Evolutionary conservation across 2,113 vertebrate species (phyloP).

Genomic region (Macrotis lagotis): DNA sequence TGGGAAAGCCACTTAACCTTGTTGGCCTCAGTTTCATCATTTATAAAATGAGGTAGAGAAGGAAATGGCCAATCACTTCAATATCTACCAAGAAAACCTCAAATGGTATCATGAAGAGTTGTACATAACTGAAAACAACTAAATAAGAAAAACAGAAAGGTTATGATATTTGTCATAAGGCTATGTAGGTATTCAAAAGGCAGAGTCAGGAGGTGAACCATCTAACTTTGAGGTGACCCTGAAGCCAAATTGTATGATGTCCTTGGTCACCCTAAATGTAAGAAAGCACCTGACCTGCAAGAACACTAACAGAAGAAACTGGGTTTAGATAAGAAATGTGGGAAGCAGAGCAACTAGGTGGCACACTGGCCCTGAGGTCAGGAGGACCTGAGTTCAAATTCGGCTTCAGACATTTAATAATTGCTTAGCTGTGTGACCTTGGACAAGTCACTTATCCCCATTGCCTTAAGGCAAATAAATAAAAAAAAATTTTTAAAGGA

Average conservation of each 20-base stretch:
- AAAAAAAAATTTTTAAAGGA: too few relatives aligned
- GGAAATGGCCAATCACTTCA: neutral
- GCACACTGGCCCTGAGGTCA: too few relatives aligned
- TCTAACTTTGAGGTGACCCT: neutral
- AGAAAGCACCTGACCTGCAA: neutral
- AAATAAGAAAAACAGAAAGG: neutral
- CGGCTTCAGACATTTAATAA: too few relatives aligned
- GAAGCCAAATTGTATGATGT: neutral
- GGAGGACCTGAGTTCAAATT: too few relatives aligned
- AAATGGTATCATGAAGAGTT: neutral
- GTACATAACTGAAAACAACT: neutral
- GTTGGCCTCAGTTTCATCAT: neutral
- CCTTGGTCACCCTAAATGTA: neutral
- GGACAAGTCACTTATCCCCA: too few relatives aligned
- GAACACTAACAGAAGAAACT: neutral
- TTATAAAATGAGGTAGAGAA: neutral
- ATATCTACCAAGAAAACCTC: neutral
- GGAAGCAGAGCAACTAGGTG: too few relatives aligned
- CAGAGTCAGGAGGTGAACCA: neutral
- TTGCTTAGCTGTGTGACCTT: too few relatives aligned
- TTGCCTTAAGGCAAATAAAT: too few relatives aligned
- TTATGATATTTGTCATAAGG: neutral
- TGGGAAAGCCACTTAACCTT: neutral
- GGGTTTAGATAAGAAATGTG: neutral
- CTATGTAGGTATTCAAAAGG: neutral